A percentile compares a stretch with the other conserved stretches of the same genome.
phyloP scores from a whole-genome alignment of 2,113 vertebrate species.

The Calidris pugnax region DNA sequence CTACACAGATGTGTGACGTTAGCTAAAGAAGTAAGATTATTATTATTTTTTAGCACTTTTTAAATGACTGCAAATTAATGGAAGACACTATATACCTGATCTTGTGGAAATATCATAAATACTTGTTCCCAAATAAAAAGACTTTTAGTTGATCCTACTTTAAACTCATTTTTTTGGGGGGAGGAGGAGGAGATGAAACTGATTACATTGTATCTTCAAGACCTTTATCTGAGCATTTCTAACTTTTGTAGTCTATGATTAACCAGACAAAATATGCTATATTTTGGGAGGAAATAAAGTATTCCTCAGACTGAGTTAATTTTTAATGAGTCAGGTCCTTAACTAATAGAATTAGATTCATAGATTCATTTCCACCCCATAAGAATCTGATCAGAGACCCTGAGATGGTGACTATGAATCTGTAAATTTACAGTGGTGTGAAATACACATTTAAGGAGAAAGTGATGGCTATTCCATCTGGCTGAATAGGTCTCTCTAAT shows the following conservation, averaged over 20 bases:
- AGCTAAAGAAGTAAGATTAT: background rate
- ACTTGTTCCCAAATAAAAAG: background rate
- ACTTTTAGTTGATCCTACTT: background rate
- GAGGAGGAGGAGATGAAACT: background rate
- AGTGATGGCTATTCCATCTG: background rate
- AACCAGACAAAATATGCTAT: background rate
- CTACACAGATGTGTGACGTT: background rate
- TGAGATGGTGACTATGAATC: background rate
- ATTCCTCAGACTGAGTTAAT: background rate
- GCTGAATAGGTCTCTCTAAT: background rate
- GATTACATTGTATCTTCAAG: background rate
- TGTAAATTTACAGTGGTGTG: background rate
- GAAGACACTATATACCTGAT: background rate
- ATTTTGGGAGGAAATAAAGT: background rate
- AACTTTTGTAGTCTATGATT: background rate
- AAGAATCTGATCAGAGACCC: background rate
- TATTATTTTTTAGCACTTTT: background rate
- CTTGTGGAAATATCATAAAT: background rate
- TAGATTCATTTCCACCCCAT: background rate
- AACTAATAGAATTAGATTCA: background rate
- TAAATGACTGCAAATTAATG: background rate
- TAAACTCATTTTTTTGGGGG: background rate
- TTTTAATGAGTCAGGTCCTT: background rate
- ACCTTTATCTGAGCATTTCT: background rate
- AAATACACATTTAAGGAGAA: background rate